Conservation (phyloP, 92 coral and sea anemone species). For the Porites cylindrica region DNA sequence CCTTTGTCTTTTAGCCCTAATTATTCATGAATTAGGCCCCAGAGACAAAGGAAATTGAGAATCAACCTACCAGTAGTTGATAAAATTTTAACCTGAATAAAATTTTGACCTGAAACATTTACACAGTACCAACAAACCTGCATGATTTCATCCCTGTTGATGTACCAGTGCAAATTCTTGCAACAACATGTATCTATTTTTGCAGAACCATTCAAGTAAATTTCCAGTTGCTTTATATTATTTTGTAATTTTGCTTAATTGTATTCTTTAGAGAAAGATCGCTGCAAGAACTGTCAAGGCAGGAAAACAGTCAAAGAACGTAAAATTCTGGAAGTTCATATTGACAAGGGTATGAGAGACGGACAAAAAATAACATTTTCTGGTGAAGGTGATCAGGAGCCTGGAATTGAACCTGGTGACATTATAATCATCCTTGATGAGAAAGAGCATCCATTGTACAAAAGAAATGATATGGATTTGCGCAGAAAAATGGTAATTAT, state of each 20-base stretch:
- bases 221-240: neutral
- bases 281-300: conserved; percentile 93
- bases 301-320: conserved; percentile 89
- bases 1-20: too few species aligned
- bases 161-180: too few species aligned
- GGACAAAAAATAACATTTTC: conserved; percentile 93
- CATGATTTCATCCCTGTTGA: too few species aligned
- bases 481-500: conserved; percentile 69
- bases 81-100: too few species aligned
- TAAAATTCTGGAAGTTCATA: conserved; percentile 94
- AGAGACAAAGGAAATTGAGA: too few species aligned
- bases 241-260: neutral
- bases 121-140: too few species aligned
- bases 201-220: too few species aligned
- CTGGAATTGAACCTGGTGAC: conserved; percentile 90
- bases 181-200: too few species aligned
- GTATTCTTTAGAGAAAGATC: conserved; percentile 84
- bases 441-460: conserved; percentile 78
- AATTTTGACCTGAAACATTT: too few species aligned
- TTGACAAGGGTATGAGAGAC: conserved; percentile 95
- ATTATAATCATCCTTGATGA: conserved; percentile 93
- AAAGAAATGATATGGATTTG: conserved; percentile 74
- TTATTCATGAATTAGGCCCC: too few species aligned
- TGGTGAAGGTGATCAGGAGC: conserved; percentile 97
- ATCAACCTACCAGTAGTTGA: too few species aligned